Conservation (phyloP, 2,888 invertebrate genomes). For the Tachina lurida region DNA sequence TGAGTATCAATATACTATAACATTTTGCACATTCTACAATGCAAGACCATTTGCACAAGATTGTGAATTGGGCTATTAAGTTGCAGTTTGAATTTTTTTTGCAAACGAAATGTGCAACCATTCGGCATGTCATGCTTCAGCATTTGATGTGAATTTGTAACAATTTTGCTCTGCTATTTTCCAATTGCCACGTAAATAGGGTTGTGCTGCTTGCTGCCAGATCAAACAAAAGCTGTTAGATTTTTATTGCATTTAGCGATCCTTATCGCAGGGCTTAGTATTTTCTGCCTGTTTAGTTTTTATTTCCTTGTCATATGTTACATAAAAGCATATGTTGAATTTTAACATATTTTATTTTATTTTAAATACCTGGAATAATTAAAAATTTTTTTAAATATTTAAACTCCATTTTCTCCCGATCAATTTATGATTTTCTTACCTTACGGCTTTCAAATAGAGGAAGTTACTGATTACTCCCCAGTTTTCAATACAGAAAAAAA, state of each 20-base stretch:
- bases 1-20: too few relatives aligned
- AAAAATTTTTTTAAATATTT: too few relatives aligned
- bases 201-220: neutral
- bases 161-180: neutral
- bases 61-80: too few relatives aligned
- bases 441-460: too few relatives aligned
- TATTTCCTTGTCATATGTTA: neutral
- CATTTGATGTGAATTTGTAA: conserved; percentile 30
- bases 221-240: conserved; percentile 33
- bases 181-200: neutral
- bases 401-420: too few relatives aligned
- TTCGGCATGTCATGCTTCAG: conserved; percentile 2
- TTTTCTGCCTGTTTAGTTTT: conserved; percentile 60
- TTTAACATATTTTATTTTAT: neutral
- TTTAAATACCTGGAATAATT: neutral
- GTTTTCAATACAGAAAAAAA: too few relatives aligned
- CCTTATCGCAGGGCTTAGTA: conserved; percentile 57
- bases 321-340: conserved; percentile 37
- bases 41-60: too few relatives aligned
- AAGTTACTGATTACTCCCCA: too few relatives aligned
- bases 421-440: too few relatives aligned
- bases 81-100: neutral
- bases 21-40: too few relatives aligned
- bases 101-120: conserved; percentile 53
- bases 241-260: conserved; percentile 22